Conservation (phyloP, 2,113 vertebrate genomes). For the Pterocles burchelli region DNA sequence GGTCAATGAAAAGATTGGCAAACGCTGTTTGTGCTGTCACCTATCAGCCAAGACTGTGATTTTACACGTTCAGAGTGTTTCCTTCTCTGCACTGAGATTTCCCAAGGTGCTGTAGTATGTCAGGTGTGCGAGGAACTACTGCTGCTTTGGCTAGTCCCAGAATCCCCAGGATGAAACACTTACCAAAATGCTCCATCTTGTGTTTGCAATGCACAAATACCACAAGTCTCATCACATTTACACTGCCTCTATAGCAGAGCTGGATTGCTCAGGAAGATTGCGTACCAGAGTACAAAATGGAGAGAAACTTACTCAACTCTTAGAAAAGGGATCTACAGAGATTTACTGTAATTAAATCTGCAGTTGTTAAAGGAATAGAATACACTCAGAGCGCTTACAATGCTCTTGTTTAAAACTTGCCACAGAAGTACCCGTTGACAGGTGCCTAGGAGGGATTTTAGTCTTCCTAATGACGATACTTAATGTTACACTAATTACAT, state of each 20-base stretch:
- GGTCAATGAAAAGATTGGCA: rapidly evolving
- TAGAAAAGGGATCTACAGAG: neutral
- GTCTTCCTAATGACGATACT: neutral
- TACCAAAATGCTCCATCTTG: neutral
- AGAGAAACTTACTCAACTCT: neutral
- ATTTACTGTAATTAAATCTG: neutral
- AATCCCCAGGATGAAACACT: neutral
- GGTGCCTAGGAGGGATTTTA: neutral
- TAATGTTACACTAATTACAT: neutral
- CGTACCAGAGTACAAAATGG: neutral
- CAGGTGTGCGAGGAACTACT: too few relatives aligned
- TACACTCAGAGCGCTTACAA: neutral
- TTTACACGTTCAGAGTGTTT: neutral
- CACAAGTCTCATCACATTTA: neutral
- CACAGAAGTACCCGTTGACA: too few relatives aligned
- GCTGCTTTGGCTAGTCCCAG: rapidly evolving
- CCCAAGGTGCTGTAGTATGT: neutral
- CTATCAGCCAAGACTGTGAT: neutral
- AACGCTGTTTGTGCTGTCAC: neutral
- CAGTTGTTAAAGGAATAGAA: neutral
- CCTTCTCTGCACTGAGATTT: neutral
- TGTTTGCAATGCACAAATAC: neutral
- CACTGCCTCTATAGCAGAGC: rapidly evolving
- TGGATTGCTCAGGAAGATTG: rapidly evolving
- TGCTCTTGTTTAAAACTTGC: neutral